A percentile compares a stretch with the other conserved stretches of the same genome.
Evolutionary conservation across 1,140 invertebrate genomes (phyloP).

Genomic region (Heliconius nattereri): DNA sequence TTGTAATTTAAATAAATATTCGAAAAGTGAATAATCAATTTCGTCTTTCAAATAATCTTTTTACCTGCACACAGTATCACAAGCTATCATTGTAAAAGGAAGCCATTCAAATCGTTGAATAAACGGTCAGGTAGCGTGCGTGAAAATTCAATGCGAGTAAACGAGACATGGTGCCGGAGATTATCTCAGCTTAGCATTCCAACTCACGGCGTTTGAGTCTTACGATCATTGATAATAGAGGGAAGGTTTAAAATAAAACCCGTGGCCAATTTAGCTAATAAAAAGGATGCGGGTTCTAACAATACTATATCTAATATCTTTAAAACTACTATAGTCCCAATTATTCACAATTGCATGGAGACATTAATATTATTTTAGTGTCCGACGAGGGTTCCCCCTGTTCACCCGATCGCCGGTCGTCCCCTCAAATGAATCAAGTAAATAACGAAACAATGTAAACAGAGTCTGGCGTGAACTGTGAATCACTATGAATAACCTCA

Average conservation of each 20-base stretch:
- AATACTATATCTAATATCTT: constrained; percentile 22
- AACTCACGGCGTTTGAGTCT: constrained; percentile 45
- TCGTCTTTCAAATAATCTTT: constrained; percentile 24
- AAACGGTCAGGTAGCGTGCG: constrained; percentile 70
- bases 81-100: constrained; percentile 61
- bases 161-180: constrained; percentile 52
- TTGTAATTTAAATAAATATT: not conserved
- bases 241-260: constrained; percentile 54
- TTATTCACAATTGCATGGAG: constrained; percentile 63
- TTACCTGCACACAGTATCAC: constrained; percentile 42
- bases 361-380: constrained; percentile 55
- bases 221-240: constrained; percentile 53
- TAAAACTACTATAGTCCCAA: constrained; percentile 48
- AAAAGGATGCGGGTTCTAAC: constrained; percentile 64
- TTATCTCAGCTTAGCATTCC: constrained; percentile 77
- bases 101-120: constrained; percentile 66
- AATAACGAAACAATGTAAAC: constrained; percentile 49
- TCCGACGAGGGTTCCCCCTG: constrained; percentile 40
- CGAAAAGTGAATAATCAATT: constrained; percentile 28
- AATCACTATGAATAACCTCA: constrained; percentile 51
- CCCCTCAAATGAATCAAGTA: constrained; percentile 48
- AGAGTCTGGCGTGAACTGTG: constrained; percentile 37
- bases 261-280: constrained; percentile 67
- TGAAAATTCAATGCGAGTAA: constrained; percentile 68
- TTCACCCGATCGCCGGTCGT: constrained; percentile 25